Evolutionary conservation across 2,113 vertebrate species (phyloP).

Genomic region (Myotis davidii): DNA sequence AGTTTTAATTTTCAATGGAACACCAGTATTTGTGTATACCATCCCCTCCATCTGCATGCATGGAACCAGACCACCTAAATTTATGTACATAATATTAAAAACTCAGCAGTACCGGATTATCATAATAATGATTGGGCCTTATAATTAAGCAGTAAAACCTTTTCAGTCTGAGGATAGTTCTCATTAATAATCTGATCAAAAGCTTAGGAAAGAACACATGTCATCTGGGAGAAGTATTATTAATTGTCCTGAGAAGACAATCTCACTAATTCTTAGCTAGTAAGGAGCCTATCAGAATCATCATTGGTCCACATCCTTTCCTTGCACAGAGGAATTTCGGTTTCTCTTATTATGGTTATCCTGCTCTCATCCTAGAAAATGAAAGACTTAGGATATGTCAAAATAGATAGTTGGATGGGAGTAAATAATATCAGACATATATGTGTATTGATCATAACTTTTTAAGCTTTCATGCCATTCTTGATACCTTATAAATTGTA

Average conservation of each 20-base stretch:
- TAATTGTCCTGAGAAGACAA: background rate
- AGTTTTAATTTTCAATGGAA: background rate
- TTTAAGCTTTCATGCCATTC: background rate
- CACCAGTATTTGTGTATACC: background rate
- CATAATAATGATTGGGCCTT: background rate
- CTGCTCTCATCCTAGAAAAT: background rate
- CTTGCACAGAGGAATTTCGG: background rate
- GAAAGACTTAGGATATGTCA: background rate
- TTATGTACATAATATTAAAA: constrained; percentile 10
- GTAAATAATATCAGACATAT: background rate
- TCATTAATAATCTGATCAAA: background rate
- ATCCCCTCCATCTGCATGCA: background rate
- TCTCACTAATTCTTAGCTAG: background rate
- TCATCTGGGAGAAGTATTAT: background rate
- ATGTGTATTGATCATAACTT: background rate
- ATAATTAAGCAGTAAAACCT: background rate
- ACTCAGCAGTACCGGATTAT: background rate
- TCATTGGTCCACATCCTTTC: background rate
- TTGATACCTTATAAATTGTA: background rate
- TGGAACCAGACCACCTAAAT: background rate
- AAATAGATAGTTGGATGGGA: background rate
- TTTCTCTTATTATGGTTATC: background rate
- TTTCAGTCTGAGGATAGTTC: background rate
- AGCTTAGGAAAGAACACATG: background rate
- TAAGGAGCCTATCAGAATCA: background rate